Conservation (phyloP, 2,888 invertebrate genomes). For the Pristionchus maxplancki region DNA sequence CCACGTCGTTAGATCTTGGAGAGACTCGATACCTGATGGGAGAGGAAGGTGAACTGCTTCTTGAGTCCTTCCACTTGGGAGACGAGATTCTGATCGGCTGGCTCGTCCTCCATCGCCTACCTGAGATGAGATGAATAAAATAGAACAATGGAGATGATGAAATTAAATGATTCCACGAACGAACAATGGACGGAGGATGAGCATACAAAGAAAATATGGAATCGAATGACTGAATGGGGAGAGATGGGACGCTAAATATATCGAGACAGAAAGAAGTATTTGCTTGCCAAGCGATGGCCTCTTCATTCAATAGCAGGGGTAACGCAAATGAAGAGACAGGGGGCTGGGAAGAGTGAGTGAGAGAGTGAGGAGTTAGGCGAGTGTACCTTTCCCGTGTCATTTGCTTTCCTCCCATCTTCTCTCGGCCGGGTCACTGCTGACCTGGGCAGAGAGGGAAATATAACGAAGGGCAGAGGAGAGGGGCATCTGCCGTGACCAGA, state of each 20-base stretch:
- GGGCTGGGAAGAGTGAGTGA: background rate
- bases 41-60: background rate
- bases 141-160: no score
- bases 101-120: background rate
- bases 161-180: background rate
- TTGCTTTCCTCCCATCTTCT: background rate
- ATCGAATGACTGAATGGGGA: no score
- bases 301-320: no score
- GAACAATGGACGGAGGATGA: background rate
- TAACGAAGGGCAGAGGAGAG: background rate
- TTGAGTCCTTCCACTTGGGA: background rate
- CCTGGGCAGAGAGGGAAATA: background rate
- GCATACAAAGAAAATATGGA: background rate
- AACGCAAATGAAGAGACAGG: background rate
- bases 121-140: background rate
- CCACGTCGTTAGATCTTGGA: no score
- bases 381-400: background rate
- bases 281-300: no score
- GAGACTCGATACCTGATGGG: slow-evolving; percentile 15
- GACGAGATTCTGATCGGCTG: background rate
- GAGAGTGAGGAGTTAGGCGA: background rate
- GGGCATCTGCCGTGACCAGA: background rate
- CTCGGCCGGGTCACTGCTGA: background rate
- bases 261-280: no score
- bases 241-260: no score